Conservation (phyloP, 2,888 invertebrate species). For the Hyles lineata region DNA sequence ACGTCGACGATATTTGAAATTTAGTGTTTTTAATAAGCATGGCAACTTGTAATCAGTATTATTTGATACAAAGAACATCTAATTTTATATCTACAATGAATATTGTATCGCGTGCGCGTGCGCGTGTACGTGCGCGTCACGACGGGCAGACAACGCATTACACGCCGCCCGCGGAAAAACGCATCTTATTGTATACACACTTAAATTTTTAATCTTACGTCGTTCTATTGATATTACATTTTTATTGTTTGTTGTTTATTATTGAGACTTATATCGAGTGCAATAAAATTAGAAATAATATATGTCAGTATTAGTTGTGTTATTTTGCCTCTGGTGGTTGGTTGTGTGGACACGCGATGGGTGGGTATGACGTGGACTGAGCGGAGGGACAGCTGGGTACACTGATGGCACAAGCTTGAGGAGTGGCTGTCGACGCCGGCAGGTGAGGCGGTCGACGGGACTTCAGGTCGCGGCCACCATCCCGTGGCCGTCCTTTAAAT, state of each 20-base stretch:
- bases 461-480: not conserved
- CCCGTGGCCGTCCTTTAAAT: not conserved
- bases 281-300: not conserved
- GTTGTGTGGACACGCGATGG: no score
- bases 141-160: not conserved
- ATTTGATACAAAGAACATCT: slow-evolving; percentile 8
- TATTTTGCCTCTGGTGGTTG: not conserved
- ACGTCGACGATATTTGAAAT: not conserved
- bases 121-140: not conserved
- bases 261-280: not conserved
- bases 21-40: slow-evolving; percentile 8
- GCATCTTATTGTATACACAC: no score
- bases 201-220: no score
- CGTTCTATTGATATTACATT: not conserved
- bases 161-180: no score
- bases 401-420: no score
- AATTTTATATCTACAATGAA: not conserved
- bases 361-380: no score
- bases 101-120: not conserved
- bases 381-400: no score
- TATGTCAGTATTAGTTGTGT: slow-evolving; percentile 10
- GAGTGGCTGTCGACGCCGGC: no score
- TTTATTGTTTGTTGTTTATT: not conserved
- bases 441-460: no score
- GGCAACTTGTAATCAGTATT: slow-evolving; percentile 31